Percentiles rank a stretch among this genome's conserved stretches.
Evolutionary conservation across 1,140 invertebrate genomes (phyloP).

Genomic region (Scaptomyza montana): DNA sequence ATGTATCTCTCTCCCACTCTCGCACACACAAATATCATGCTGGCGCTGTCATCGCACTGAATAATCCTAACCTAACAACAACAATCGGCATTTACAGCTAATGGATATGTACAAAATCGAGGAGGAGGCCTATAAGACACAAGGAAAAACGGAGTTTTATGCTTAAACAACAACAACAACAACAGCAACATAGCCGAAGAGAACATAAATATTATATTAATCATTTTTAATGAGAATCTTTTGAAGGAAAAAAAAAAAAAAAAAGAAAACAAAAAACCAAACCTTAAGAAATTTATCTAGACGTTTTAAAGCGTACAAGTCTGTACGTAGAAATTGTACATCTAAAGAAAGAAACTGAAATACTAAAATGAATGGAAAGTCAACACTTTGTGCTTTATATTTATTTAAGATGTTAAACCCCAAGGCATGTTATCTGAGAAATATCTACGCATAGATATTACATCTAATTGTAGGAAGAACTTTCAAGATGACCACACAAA

Average conservation of each 20-base stretch:
- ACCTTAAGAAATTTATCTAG: constrained; percentile 2
- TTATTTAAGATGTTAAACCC: constrained; percentile 62
- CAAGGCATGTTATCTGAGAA: constrained; percentile 20
- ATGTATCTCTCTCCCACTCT: constrained; percentile 21
- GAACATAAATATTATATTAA: constrained; percentile 10
- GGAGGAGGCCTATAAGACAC: constrained; percentile 95
- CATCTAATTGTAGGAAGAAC: constrained; percentile 15
- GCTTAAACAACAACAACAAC: constrained; percentile 86
- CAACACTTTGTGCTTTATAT: constrained; percentile 80
- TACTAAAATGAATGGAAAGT: constrained; percentile 57
- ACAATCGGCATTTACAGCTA: constrained; percentile 86
- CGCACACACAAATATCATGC: constrained; percentile 46
- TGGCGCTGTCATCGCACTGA: constrained; percentile 33
- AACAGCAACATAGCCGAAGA: constrained; percentile 9
- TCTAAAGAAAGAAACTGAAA: constrained; percentile 33
- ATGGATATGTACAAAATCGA: constrained; percentile 98
- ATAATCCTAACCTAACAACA: constrained; percentile 41
- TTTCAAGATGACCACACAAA: background rate
- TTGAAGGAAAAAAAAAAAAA: constrained; percentile 6
- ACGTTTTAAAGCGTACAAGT: constrained; percentile 2
- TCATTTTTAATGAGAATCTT: constrained; percentile 14
- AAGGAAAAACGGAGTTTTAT: constrained; percentile 95
- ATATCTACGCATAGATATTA: constrained; percentile 20
- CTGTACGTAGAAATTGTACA: constrained; percentile 18
- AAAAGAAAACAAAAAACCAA: constrained; percentile 9